A percentile compares a stretch with the other conserved stretches of the same genome.
Evolutionary conservation across 2,113 vertebrate genomes (phyloP).

Genomic region (Delphinus delphis): DNA sequence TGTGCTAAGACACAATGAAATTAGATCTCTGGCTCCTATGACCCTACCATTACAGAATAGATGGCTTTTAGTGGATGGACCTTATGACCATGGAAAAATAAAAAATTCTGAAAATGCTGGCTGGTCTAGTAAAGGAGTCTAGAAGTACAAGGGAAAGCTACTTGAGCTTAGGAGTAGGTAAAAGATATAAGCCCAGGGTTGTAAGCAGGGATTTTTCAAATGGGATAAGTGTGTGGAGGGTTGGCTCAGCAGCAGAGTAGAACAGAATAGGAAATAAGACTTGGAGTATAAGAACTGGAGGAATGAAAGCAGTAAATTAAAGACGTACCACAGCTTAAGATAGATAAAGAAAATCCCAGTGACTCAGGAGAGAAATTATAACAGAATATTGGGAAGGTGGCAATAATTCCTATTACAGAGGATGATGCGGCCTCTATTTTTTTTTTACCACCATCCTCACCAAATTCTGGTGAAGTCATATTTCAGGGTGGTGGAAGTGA

Average conservation of each 20-base stretch:
- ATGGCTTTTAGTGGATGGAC: background rate
- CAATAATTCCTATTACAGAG: background rate
- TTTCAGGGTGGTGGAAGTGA: slow-evolving; percentile 2
- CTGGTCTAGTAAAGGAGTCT: background rate
- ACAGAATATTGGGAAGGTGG: background rate
- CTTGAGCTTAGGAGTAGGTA: background rate
- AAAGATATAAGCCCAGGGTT: background rate
- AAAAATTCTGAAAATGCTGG: background rate
- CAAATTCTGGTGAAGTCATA: slow-evolving; percentile 21
- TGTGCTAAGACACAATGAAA: slow-evolving; percentile 25
- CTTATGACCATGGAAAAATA: background rate
- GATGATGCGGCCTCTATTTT: background rate
- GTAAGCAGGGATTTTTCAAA: background rate
- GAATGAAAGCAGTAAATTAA: background rate
- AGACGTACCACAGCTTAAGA: background rate
- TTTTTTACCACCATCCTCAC: background rate
- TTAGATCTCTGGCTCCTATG: background rate
- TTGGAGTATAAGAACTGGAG: background rate
- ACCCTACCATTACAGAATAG: background rate
- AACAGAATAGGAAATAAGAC: background rate
- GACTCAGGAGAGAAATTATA: slow-evolving; percentile 23
- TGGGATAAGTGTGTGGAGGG: background rate
- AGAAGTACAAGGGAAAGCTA: background rate
- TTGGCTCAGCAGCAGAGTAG: background rate
- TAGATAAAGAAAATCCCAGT: background rate